These are phyloP conservation scores for Pollenia labialis DNA, from an alignment of 2,888 invertebrate species.

Conservation along the genomic window DNA sequence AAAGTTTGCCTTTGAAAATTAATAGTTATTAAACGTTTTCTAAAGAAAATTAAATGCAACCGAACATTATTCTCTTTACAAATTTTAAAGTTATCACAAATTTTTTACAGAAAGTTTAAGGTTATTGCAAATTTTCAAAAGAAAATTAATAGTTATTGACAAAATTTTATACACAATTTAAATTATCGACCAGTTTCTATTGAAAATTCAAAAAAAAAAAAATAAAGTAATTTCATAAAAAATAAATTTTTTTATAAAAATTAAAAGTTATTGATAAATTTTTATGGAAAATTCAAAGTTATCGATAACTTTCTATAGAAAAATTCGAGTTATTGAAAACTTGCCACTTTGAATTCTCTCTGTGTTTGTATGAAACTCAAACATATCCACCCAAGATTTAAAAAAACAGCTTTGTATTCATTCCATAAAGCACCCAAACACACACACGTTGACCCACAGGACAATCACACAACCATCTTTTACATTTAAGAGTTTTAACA, in stretches of 20 bases:
- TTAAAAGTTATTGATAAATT: background rate
- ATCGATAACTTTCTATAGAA: background rate
- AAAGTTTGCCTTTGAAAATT: too few relatives aligned
- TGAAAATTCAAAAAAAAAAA: too few relatives aligned
- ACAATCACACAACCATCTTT: conserved; percentile 24
- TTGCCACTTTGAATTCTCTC: background rate
- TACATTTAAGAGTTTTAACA: conserved; percentile 49
- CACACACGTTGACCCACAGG: background rate
- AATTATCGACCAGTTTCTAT: background rate
- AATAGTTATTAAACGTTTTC: too few relatives aligned
- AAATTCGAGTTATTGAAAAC: background rate
- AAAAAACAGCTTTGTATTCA: conserved; percentile 66
- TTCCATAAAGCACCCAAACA: conserved; percentile 18
- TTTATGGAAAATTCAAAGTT: background rate
- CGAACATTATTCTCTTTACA: too few relatives aligned
- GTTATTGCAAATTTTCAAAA: background rate
- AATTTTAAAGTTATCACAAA: too few relatives aligned
- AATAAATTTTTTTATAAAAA: background rate
- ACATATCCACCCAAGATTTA: conserved; percentile 1
- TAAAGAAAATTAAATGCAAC: too few relatives aligned
- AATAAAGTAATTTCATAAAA: background rate
- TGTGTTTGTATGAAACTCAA: background rate
- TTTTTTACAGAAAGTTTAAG: background rate
- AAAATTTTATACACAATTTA: background rate
- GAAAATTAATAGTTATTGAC: background rate